Conservation (phyloP, 2,797 vertebrate genomes). For the Neosilurus mollespiculum region DNA sequence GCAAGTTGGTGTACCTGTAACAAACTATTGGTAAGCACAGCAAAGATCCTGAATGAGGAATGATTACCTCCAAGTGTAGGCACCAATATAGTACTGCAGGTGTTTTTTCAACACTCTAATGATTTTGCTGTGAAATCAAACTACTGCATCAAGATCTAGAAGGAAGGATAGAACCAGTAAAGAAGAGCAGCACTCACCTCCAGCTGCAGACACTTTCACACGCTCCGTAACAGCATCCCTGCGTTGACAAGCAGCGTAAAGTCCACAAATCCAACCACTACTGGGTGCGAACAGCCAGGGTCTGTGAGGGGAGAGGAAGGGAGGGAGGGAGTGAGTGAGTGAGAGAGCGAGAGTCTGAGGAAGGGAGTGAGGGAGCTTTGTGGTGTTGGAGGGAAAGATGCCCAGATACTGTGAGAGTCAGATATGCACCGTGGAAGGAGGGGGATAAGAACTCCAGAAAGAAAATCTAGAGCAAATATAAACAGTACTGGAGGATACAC, state of each 20-base stretch:
- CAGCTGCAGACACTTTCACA: constrained; percentile 20
- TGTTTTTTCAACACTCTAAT: not conserved
- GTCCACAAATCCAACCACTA: constrained; percentile 18
- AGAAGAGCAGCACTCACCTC: constrained; percentile 35
- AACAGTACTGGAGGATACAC: not conserved
- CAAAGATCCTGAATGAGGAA: not conserved
- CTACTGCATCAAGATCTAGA: constrained; percentile 1
- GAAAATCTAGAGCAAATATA: constrained; percentile 28
- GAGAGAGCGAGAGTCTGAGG: constrained; percentile 38
- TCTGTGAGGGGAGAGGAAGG: constrained; percentile 5
- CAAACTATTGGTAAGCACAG: not conserved
- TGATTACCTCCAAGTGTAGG: not conserved
- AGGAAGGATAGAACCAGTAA: not conserved
- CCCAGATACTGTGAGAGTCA: constrained; percentile 16
- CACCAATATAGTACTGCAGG: not conserved
- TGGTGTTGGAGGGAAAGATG: not conserved
- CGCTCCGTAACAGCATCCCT: constrained; percentile 12
- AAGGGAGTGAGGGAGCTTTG: not conserved
- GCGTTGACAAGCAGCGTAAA: not conserved
- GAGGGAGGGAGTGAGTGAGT: not conserved
- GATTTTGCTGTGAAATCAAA: constrained; percentile 10
- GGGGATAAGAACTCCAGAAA: constrained; percentile 10
- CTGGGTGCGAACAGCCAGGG: constrained; percentile 5
- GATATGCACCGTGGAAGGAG: constrained; percentile 12
- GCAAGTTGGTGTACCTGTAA: not conserved